Percentiles rank a stretch among this genome's conserved stretches.
Conservation (phyloP, 2,888 invertebrate species). For the Oxystoma pomonae region DNA sequence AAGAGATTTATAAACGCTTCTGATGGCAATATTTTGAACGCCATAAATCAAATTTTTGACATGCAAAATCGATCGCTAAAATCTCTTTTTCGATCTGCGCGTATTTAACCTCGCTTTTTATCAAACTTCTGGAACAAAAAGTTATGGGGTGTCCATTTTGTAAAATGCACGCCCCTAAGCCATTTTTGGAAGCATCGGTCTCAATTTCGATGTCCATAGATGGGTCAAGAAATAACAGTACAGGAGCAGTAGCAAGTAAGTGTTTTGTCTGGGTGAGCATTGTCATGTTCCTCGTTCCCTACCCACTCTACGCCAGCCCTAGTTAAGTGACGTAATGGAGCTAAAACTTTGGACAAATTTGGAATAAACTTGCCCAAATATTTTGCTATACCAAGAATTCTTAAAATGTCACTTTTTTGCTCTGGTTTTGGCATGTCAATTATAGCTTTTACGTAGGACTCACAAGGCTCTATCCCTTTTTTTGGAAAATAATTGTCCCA, state of each 20-base stretch:
- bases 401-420: constrained; percentile 23
- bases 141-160: constrained; percentile 31
- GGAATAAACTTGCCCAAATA: constrained; percentile 28
- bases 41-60: constrained; percentile 34
- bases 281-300: constrained; percentile 19
- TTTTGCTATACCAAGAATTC: constrained; percentile 28
- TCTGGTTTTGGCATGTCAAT: constrained; percentile 25
- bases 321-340: constrained; percentile 7
- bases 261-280: constrained; percentile 21
- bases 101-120: constrained; percentile 34
- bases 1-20: neutral
- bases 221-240: constrained; percentile 23
- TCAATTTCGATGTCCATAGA: neutral
- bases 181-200: constrained; percentile 24
- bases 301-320: constrained; percentile 15
- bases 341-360: constrained; percentile 25
- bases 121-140: constrained; percentile 35
- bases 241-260: constrained; percentile 26
- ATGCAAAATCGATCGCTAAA: constrained; percentile 31
- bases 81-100: constrained; percentile 44
- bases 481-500: constrained; percentile 22
- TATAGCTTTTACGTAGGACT: constrained; percentile 27
- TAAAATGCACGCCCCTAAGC: constrained; percentile 36
- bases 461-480: constrained; percentile 17
- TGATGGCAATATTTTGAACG: constrained; percentile 20